Evolutionary conservation across 2,888 invertebrate species (phyloP).

Genomic region (Ametastegia equiseti): DNA sequence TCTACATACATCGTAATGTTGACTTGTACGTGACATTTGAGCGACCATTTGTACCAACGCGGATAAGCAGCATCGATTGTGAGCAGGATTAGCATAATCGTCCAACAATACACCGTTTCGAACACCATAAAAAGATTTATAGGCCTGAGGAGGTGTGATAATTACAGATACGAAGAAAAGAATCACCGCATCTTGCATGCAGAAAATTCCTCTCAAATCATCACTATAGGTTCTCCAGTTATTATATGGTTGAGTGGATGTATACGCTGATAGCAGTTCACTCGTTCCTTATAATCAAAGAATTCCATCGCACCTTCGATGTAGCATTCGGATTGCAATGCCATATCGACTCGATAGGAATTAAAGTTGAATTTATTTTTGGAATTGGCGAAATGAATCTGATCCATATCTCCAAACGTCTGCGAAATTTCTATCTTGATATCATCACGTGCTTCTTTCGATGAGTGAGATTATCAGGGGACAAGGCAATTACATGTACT

Average conservation of each 20-base stretch:
- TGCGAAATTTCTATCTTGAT: too few species aligned
- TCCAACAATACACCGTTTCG: neutral
- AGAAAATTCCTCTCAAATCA: neutral
- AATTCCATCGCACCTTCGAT: too few species aligned
- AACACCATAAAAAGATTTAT: neutral
- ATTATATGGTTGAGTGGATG: neutral
- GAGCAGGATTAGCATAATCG: neutral
- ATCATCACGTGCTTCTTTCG: too few species aligned
- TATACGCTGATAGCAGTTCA: neutral
- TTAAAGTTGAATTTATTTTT: too few species aligned
- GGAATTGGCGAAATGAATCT: too few species aligned
- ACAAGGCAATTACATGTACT: too few species aligned
- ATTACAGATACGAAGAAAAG: neutral
- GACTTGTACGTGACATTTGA: neutral
- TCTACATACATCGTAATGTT: neutral
- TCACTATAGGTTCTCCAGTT: neutral
- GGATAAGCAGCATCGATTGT: neutral
- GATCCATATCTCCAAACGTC: too few species aligned
- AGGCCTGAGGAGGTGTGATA: slow-evolving; percentile 2
- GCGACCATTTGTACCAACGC: neutral
- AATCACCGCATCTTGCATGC: neutral
- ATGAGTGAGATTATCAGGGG: too few species aligned
- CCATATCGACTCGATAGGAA: too few species aligned
- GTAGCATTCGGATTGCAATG: too few species aligned
- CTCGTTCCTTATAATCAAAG: too few species aligned